Base-by-base conservation (phyloP, 2,797 vertebrate species). In the Gephyroberyx darwinii region DNA sequence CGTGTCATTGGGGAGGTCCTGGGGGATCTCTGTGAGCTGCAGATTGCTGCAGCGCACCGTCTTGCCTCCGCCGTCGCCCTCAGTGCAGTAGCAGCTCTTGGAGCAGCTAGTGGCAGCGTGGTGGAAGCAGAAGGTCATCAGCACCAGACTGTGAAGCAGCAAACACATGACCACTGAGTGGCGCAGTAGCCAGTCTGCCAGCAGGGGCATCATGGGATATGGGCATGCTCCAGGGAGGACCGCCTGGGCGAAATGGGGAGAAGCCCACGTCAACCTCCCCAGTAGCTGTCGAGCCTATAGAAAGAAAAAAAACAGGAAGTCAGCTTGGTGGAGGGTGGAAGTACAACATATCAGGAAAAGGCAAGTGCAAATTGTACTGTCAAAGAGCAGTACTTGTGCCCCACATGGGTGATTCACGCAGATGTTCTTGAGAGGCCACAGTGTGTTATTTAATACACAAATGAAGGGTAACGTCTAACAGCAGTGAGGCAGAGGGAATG, bases 21-120 rank as follows among this genome's bases (percentile, higher is more conserved):
- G 83, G 55, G 98, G 98, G 85, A 99, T 91, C 41, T 95, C 89
- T 0, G 94, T 96, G 69, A 99, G 95, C 71, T 90, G 94, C 52
- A 95, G 94, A 5, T 95, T 95, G 93, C 98, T 99, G 92, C 98
- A 99, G 73, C 97, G 96, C 78, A 98, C 94, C 0, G 95, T 98
- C 86, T 92, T 96, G 53, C 95, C 95, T 0, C 93, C 92, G 0
- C 90, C 94, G 75, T 96, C 95, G 0, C 80, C 90, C 51, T 98
- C 95, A 0, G 96, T 95, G 83, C 93, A 92, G 89, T 98, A 98
- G 90, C 98, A 99, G 79, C 91, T 93, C 82, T 92, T 94, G 78
- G 96, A 96, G 87, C 96, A 97, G 10, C 94, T 94, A 8, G 94
- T 71, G 0, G 89, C 93, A 0, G 83, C 91, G 17, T 90, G 85